These are phyloP conservation scores for Grammomys surdaster DNA, from an alignment of 2,113 vertebrate species.

Conservation along the genomic window DNA sequence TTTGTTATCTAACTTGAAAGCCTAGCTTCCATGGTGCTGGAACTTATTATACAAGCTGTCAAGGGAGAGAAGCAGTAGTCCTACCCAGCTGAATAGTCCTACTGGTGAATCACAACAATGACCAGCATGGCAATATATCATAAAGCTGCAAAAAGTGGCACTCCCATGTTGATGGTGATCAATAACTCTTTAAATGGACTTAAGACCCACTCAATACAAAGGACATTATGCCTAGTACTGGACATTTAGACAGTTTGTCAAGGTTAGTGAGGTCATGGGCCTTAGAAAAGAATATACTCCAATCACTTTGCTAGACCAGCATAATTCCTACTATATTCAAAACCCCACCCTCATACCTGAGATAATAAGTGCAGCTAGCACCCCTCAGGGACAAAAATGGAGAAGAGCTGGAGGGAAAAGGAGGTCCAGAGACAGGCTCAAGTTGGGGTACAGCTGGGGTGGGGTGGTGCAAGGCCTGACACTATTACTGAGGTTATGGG, in stretches of 20 bases:
- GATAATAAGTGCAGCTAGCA: neutral
- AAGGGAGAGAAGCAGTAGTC: neutral
- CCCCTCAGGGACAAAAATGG: too few species aligned
- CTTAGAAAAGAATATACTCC: neutral
- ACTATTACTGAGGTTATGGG: too few species aligned
- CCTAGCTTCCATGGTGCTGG: neutral
- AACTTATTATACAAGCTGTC: neutral
- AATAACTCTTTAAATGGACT: neutral
- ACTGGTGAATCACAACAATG: neutral
- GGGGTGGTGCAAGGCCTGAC: too few species aligned
- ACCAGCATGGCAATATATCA: neutral
- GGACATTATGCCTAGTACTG: neutral
- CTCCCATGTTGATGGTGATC: neutral
- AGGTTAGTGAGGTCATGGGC: neutral
- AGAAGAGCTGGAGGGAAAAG: too few species aligned
- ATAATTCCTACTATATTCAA: neutral
- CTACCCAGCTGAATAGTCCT: neutral
- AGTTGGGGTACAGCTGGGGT: too few species aligned
- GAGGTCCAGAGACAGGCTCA: too few species aligned
- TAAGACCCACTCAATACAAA: neutral
- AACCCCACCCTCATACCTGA: neutral
- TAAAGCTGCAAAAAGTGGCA: neutral
- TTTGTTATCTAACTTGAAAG: neutral
- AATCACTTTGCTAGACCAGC: neutral
- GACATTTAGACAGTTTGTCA: neutral